phyloP scores from a whole-genome alignment of 2,113 vertebrate species.

The Garra rufa region DNA sequence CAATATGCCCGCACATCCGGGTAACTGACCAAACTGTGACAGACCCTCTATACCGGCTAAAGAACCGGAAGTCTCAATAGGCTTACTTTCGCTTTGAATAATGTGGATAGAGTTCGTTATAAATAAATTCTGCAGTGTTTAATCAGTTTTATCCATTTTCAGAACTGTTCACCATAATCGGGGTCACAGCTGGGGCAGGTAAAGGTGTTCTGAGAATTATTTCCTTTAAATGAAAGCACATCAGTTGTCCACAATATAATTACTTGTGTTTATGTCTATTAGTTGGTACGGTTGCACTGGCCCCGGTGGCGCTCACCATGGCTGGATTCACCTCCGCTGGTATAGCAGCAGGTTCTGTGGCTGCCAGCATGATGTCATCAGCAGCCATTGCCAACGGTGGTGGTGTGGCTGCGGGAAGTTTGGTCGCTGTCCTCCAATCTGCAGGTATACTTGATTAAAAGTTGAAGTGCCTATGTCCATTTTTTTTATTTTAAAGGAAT shows the following conservation, averaged over 20 bases:
- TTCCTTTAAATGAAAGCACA: not conserved
- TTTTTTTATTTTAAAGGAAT: not conserved
- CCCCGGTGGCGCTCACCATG: not conserved
- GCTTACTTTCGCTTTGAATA: too few species aligned
- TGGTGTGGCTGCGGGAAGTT: constrained; percentile 40
- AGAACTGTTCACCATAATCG: not conserved
- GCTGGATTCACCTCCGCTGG: constrained; percentile 49
- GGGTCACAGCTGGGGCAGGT: not conserved
- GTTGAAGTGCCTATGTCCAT: not conserved
- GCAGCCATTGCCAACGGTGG: constrained; percentile 47
- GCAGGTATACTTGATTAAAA: constrained; percentile 28
- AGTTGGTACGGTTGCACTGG: constrained; percentile 12
- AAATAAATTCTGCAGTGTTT: not conserved
- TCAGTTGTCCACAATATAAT: not conserved
- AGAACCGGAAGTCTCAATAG: too few species aligned
- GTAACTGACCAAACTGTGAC: too few species aligned
- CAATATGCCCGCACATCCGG: too few species aligned
- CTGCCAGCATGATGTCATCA: constrained; percentile 48
- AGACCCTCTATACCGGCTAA: too few species aligned
- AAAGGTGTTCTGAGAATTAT: not conserved
- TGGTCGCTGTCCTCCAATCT: constrained; percentile 55
- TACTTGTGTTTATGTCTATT: not conserved
- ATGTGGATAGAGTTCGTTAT: not conserved
- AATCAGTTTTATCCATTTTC: not conserved
- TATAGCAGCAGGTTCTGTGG: constrained; percentile 46